Evolutionary conservation across 2,113 vertebrate genomes (phyloP), one percentile per base, ranked within the genome.

Genomic region (Paracanthobrama guichenoti): DNA sequence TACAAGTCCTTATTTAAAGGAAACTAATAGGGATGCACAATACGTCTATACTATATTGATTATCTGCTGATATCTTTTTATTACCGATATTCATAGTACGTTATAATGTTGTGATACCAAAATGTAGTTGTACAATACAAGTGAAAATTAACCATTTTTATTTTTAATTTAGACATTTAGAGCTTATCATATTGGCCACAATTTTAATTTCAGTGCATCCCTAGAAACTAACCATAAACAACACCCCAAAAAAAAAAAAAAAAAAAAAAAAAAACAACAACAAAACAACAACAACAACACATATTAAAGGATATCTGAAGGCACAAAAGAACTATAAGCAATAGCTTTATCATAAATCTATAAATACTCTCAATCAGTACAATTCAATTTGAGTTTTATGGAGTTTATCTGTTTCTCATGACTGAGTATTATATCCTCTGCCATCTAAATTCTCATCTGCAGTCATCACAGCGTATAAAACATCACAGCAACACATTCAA

Each of bases 401-500:
- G 44, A 55, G 28, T 69, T 71, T 31, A 81, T 81, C 26, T 55
- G 20, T 69, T 81, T 81, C 64, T 69, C 64, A 31, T 69, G 44
- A 71, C 26, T 81, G 48, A 57, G 79, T 48, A 35, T 81, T 53
- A 81, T 81, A 31, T 39, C 79, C 12, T 0, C 64, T 7, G 4
- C 60, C 66, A 81, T 71, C 79, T 81, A 53, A 81, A 81, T 71
- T 81, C 13, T n/a, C 48, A 39, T 81, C 79, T n/a, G 46, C 11
- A 81, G 66, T 71, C 48, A 42, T 66, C 78, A 50, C 31, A 16
- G 62, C 9, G 6, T 22, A 53, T 48, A 59, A 57, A 77, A 39
- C 64, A 81, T 81, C 46, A 81, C 48, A 57, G 79, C 62, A 53
- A 81, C 64, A 39, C 64, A 71, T 81, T 81, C 48, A 81, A 69